Evolutionary conservation across 2,113 vertebrate species (phyloP).

Genomic region (Phrynosoma platyrhinos): DNA sequence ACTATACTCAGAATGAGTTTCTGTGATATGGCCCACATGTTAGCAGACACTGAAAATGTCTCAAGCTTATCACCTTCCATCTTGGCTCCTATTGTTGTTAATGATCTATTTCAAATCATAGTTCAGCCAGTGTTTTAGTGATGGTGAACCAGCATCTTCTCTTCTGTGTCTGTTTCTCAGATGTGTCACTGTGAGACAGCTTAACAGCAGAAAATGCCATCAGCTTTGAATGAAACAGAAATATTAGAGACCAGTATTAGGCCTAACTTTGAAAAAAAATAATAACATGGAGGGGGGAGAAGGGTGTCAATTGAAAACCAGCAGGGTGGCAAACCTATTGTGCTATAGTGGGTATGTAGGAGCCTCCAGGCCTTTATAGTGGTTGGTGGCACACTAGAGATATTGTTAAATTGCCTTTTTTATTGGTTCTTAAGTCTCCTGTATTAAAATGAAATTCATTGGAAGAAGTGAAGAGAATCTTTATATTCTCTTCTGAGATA

Average conservation of each 20-base stretch:
- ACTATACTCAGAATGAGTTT: background rate
- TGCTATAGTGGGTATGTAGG: slow-evolving; percentile 57
- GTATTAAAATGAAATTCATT: slow-evolving; percentile 75
- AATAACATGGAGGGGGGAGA: slow-evolving; percentile 40
- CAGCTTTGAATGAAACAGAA: slow-evolving; percentile 37
- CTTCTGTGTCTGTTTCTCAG: background rate
- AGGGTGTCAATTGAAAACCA: slow-evolving; percentile 75
- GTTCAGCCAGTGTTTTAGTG: background rate
- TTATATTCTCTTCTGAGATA: slow-evolving; percentile 54
- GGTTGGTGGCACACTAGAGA: slow-evolving; percentile 75
- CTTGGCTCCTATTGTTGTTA: slow-evolving; percentile 2
- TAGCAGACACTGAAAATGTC: background rate
- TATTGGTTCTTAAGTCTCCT: slow-evolving; percentile 77
- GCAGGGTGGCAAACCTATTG: slow-evolving; percentile 66
- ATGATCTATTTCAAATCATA: slow-evolving; percentile 21
- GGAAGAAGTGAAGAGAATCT: slow-evolving; percentile 75
- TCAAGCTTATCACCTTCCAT: background rate
- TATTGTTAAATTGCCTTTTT: slow-evolving; percentile 80
- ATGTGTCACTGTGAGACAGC: background rate
- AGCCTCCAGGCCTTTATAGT: slow-evolving; percentile 75
- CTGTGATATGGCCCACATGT: background rate
- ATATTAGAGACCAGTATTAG: slow-evolving; percentile 49
- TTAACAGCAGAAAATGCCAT: background rate
- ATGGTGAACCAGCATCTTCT: background rate
- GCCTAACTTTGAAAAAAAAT: slow-evolving; percentile 41